phyloP scores from a whole-genome alignment of 2,113 vertebrate species.

The Silurus glanis region DNA sequence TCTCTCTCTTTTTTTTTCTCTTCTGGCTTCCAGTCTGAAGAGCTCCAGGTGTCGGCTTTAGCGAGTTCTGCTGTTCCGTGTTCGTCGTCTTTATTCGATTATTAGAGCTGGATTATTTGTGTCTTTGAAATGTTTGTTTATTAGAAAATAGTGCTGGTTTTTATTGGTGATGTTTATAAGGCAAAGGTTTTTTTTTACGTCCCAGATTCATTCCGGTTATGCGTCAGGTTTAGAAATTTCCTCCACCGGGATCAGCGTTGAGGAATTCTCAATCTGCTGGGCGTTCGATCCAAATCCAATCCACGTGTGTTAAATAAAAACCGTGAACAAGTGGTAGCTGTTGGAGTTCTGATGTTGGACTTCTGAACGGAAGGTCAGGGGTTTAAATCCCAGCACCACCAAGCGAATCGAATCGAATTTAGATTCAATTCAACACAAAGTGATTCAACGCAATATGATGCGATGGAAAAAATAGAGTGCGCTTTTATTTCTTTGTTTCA shows the following conservation, averaged over 20 bases:
- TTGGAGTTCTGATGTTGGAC: no score
- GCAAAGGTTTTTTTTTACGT: background rate
- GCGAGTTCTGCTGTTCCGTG: background rate
- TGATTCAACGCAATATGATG: no score
- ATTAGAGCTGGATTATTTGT: slow-evolving; percentile 2
- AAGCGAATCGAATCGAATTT: no score
- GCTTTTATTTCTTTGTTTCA: no score
- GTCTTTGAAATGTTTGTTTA: background rate
- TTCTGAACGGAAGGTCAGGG: no score
- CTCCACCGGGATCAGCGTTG: background rate
- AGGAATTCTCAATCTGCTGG: background rate
- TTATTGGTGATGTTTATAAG: background rate
- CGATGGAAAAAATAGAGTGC: no score
- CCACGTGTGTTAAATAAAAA: background rate
- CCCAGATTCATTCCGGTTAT: background rate
- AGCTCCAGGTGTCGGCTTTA: background rate
- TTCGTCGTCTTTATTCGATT: background rate
- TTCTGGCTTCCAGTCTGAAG: slow-evolving; percentile 7
- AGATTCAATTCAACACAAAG: no score
- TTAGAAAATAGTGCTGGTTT: background rate
- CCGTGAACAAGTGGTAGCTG: no score
- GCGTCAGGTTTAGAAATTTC: slow-evolving; percentile 9
- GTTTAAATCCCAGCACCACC: no score
- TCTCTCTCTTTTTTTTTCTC: slow-evolving; percentile 36
- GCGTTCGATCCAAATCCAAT: background rate